Evolutionary conservation across 2,113 vertebrate genomes (phyloP).

Genomic region (Lampris megalopsis): DNA sequence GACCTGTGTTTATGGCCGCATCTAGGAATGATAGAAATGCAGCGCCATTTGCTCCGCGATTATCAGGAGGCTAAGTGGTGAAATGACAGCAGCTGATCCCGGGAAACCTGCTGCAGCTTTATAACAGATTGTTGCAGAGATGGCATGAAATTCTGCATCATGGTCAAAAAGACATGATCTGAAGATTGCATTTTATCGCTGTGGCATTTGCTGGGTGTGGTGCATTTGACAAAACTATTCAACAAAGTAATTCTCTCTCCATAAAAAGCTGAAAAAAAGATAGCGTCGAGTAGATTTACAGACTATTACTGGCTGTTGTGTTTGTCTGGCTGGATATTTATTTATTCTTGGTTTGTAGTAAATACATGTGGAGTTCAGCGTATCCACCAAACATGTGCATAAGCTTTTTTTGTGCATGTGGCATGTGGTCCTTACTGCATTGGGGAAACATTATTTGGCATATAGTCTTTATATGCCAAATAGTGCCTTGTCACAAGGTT

Average conservation of each 20-base stretch:
- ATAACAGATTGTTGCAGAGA: too few relatives aligned
- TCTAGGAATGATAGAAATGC: conserved; percentile 51
- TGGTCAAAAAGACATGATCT: too few relatives aligned
- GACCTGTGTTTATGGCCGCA: not conserved
- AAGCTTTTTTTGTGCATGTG: conserved; percentile 12
- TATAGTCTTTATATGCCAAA: not conserved
- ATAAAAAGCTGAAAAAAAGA: conserved; percentile 17
- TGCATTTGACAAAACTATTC: conserved; percentile 32
- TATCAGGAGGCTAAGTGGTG: conserved; percentile 59
- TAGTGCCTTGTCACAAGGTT: too few relatives aligned
- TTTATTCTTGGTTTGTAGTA: conserved; percentile 23
- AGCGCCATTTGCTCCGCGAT: conserved; percentile 60
- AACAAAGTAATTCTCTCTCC: conserved; percentile 19
- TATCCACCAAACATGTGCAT: conserved; percentile 1
- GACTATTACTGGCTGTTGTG: conserved; percentile 3
- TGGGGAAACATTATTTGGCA: conserved; percentile 1
- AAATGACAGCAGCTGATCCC: conserved; percentile 47
- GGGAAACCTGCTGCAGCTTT: too few relatives aligned
- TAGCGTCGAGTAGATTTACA: conserved; percentile 14
- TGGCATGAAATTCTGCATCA: too few relatives aligned
- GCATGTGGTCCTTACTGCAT: not conserved
- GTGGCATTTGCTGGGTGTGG: not conserved
- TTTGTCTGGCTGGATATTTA: conserved; percentile 21
- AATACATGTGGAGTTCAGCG: conserved; percentile 28
- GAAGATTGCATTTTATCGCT: too few relatives aligned